phyloP scores from a whole-genome alignment of 2,888 invertebrate genomes.

The Asteroscopus sphinx region DNA sequence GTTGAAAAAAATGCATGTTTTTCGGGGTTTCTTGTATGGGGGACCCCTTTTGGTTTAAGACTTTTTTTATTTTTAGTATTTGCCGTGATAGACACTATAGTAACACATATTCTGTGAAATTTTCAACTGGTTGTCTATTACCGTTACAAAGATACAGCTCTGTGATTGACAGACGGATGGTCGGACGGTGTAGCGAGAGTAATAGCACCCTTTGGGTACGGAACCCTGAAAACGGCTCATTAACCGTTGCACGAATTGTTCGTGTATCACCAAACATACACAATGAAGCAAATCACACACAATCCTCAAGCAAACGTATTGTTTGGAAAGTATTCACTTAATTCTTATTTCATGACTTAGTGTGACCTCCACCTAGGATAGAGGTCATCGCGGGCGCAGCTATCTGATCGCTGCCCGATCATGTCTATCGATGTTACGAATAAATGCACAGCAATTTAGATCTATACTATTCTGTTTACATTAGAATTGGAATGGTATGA shows the following conservation, averaged over 20 bases:
- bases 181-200: no score
- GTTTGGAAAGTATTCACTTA: conserved; percentile 75
- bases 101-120: no score
- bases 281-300: conserved; percentile 38
- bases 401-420: conserved; percentile 78
- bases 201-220: no score
- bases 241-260: conserved; percentile 1
- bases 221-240: no score
- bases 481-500: conserved; percentile 43
- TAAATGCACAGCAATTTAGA: conserved; percentile 61
- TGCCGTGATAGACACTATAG: no score
- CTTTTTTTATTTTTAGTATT: no score
- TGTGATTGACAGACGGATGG: no score
- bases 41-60: no score
- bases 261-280: conserved; percentile 3
- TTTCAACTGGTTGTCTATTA: no score
- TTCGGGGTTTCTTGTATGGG: no score
- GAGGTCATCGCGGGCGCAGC: conserved; percentile 71
- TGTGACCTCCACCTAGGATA: conserved; percentile 73
- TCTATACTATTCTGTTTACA: conserved; percentile 52
- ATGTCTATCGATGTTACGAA: conserved; percentile 71
- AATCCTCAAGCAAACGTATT: conserved; percentile 62
- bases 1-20: no score
- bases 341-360: conserved; percentile 80
- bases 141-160: no score